Conservation (phyloP, 2,797 vertebrate genomes). For the Crenuchus spilurus region DNA sequence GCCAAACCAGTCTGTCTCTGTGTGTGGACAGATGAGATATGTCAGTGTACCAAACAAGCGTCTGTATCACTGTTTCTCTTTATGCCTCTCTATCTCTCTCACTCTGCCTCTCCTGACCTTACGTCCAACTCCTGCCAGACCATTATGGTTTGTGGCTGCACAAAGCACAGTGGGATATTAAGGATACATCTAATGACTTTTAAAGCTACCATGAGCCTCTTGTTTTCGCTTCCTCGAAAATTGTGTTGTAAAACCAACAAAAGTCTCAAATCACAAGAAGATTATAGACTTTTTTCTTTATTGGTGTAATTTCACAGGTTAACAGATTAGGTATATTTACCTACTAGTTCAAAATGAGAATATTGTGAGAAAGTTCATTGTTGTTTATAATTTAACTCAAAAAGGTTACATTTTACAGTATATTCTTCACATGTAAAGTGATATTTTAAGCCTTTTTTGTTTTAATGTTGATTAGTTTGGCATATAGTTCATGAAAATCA, state of each 20-base stretch:
- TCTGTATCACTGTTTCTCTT: conserved; percentile 27
- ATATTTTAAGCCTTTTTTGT: no score
- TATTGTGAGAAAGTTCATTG: no score
- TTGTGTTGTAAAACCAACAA: no score
- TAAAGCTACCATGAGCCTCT: conserved; percentile 2
- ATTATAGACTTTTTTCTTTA: no score
- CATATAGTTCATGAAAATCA: no score
- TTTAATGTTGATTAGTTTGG: no score
- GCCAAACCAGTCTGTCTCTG: conserved; percentile 40
- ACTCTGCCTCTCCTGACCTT: conserved; percentile 13
- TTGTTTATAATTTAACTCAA: no score
- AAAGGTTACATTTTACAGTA: no score
- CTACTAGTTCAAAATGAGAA: no score
- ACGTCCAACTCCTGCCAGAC: conserved; percentile 63
- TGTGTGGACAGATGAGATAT: conserved; percentile 28
- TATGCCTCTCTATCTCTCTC: conserved; percentile 38
- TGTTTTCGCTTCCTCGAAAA: conserved; percentile 11
- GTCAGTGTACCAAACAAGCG: conserved; percentile 29
- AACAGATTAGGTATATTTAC: no score
- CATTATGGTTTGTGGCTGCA: conserved; percentile 46
- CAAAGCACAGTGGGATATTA: conserved; percentile 37
- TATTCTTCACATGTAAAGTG: no score
- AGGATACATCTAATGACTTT: conserved; percentile 40
- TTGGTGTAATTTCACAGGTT: conserved; percentile 11
- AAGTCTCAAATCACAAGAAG: no score